Evolutionary conservation across 2,888 invertebrate genomes (phyloP).

Genomic region (Drosophila mercatorum): DNA sequence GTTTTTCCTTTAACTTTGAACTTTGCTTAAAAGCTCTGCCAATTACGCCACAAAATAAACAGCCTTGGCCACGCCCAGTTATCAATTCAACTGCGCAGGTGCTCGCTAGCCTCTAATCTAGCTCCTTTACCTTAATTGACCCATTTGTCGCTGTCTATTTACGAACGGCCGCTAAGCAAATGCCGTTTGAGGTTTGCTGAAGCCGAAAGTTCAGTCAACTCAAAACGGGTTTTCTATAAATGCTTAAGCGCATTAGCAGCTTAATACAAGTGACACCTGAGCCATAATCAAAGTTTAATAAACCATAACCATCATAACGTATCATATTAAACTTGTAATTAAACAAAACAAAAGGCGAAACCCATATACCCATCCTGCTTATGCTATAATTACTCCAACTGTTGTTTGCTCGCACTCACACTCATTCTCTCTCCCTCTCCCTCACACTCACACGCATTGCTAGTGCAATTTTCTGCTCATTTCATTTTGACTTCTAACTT

Average conservation of each 20-base stretch:
- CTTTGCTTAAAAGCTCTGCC: constrained; percentile 15
- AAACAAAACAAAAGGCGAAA: constrained; percentile 26
- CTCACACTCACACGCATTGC: background rate
- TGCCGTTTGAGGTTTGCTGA: constrained; percentile 64
- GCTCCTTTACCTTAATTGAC: constrained; percentile 49
- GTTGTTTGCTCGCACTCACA: constrained; percentile 26
- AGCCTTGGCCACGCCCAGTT: constrained; percentile 38
- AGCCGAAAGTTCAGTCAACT: constrained; percentile 53
- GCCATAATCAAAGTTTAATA: constrained; percentile 41
- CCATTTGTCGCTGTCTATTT: constrained; percentile 64
- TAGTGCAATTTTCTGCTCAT: constrained; percentile 36
- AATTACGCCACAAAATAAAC: constrained; percentile 20
- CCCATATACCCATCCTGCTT: constrained; percentile 7
- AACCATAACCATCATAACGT: constrained; percentile 26
- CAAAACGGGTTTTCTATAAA: background rate
- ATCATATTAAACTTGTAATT: constrained; percentile 47
- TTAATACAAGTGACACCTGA: constrained; percentile 18
- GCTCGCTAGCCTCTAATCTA: constrained; percentile 21
- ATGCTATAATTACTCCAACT: constrained; percentile 39
- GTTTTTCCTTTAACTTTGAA: background rate
- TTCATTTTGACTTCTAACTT: constrained; percentile 49
- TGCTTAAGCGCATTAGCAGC: constrained; percentile 27
- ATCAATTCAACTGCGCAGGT: constrained; percentile 29
- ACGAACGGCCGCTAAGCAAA: constrained; percentile 67
- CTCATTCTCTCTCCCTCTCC: background rate